phyloP scores from a whole-genome alignment of 2,888 invertebrate species.

The Ophioninae sp. region DNA sequence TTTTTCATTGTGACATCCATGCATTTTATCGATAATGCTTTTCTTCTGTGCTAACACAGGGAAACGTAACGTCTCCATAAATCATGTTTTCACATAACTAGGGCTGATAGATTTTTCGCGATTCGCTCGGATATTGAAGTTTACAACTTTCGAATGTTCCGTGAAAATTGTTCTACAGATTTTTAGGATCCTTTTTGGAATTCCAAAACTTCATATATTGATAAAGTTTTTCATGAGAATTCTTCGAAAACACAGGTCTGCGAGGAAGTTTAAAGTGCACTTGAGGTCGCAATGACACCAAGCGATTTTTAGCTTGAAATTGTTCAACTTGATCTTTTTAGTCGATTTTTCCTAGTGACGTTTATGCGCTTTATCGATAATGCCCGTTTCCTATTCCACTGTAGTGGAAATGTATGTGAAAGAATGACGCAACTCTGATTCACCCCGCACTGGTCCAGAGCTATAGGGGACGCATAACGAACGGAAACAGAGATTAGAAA shows the following conservation, averaged over 20 bases:
- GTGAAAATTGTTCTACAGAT: no score
- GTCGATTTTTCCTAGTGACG: not conserved
- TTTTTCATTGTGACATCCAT: no score
- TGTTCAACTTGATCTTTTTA: not conserved
- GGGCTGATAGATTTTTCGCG: no score
- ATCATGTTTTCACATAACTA: no score
- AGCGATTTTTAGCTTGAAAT: not conserved
- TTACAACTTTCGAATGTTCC: no score
- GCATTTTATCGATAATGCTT: no score
- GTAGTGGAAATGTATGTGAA: conserved; percentile 14
- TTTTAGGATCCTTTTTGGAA: no score
- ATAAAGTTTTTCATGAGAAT: not conserved
- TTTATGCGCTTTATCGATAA: conserved; percentile 49
- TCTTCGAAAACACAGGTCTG: not conserved
- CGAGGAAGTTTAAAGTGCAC: not conserved
- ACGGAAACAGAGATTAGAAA: conserved; percentile 70
- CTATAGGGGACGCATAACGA: conserved; percentile 53
- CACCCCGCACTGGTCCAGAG: conserved; percentile 31
- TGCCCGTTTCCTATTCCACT: not conserved
- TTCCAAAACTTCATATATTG: no score
- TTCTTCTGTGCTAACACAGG: no score
- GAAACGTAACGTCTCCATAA: no score
- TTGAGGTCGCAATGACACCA: not conserved
- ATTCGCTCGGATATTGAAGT: no score
- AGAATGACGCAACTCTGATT: conserved; percentile 42